phyloP scores from a whole-genome alignment of 1,140 invertebrate species.

The Drosophila neocordata region DNA sequence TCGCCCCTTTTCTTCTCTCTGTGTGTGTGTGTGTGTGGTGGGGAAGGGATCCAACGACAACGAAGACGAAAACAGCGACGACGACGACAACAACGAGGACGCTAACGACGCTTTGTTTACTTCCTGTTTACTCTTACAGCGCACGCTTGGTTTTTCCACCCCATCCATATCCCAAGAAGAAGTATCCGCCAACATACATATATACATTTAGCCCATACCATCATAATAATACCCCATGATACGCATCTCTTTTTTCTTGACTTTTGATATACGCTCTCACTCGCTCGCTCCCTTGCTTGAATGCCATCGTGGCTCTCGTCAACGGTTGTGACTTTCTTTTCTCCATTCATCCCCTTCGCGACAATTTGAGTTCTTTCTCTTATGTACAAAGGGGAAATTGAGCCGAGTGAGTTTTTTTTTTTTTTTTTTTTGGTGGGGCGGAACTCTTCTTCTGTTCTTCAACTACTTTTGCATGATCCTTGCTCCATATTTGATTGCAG shows the following conservation, averaged over 20 bases:
- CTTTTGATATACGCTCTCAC: slow-evolving; percentile 64
- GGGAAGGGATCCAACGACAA: slow-evolving; percentile 1
- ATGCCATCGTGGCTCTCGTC: too few species aligned
- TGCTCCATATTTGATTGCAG: slow-evolving; percentile 17
- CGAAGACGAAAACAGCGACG: neutral
- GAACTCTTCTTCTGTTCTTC: neutral
- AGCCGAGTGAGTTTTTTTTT: slow-evolving; percentile 12
- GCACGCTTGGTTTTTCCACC: slow-evolving; percentile 63
- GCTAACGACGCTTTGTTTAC: slow-evolving; percentile 24
- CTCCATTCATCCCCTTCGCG: slow-evolving; percentile 63
- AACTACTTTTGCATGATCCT: slow-evolving; percentile 12
- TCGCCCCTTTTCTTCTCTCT: slow-evolving; percentile 27
- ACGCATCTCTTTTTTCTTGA: slow-evolving; percentile 52
- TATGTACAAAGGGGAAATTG: slow-evolving; percentile 62
- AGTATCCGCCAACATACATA: too few species aligned
- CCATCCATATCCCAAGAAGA: slow-evolving; percentile 9
- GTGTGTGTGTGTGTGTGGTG: neutral
- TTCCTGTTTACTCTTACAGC: slow-evolving; percentile 71
- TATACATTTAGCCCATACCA: too few species aligned
- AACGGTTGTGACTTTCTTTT: slow-evolving; percentile 16
- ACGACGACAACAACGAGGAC: neutral
- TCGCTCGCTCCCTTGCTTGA: slow-evolving; percentile 28
- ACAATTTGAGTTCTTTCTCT: slow-evolving; percentile 25
- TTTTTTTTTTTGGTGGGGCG: neutral
- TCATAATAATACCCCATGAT: neutral